Evolutionary conservation across 2,888 invertebrate genomes (phyloP).

Genomic region (Emmelina monodactyla): DNA sequence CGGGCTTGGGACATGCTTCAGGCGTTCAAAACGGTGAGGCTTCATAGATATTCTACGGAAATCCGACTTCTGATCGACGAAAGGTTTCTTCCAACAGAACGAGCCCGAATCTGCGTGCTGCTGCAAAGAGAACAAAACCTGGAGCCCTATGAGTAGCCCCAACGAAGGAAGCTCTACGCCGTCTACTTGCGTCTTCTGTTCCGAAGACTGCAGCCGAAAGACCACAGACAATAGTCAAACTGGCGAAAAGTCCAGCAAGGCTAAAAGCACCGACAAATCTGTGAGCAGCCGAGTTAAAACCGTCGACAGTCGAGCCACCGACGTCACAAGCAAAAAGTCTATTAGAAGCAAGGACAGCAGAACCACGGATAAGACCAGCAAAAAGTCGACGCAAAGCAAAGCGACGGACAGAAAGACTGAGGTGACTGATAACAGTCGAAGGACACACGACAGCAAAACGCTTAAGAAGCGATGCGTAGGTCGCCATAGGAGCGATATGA

Average conservation of each 20-base stretch:
- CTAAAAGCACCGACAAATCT: not conserved
- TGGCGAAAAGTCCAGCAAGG: slow-evolving; percentile 3
- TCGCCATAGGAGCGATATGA: slow-evolving; percentile 26
- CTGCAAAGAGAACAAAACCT: slow-evolving; percentile 28
- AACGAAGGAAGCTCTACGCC: slow-evolving; percentile 36
- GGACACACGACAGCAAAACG: slow-evolving; percentile 9
- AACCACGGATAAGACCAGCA: slow-evolving; percentile 21
- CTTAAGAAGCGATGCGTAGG: slow-evolving; percentile 16
- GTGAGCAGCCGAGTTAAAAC: slow-evolving; percentile 4
- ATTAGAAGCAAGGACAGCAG: slow-evolving; percentile 20
- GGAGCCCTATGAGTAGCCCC: slow-evolving; percentile 17
- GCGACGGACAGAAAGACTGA: slow-evolving; percentile 24
- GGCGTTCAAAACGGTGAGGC: too few species aligned
- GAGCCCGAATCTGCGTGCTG: slow-evolving; percentile 32
- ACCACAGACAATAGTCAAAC: slow-evolving; percentile 8
- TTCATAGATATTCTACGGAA: too few species aligned
- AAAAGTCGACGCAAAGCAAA: slow-evolving; percentile 28
- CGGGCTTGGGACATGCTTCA: too few species aligned
- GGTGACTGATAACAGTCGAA: slow-evolving; percentile 29
- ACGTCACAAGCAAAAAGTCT: slow-evolving; percentile 16
- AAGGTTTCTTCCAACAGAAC: slow-evolving; percentile 50
- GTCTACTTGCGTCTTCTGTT: slow-evolving; percentile 45
- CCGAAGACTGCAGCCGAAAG: slow-evolving; percentile 24
- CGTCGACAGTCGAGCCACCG: slow-evolving; percentile 10
- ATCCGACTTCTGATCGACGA: too few species aligned